Conservation (phyloP, 2,797 vertebrate species). For the Sciurus vulgaris region DNA sequence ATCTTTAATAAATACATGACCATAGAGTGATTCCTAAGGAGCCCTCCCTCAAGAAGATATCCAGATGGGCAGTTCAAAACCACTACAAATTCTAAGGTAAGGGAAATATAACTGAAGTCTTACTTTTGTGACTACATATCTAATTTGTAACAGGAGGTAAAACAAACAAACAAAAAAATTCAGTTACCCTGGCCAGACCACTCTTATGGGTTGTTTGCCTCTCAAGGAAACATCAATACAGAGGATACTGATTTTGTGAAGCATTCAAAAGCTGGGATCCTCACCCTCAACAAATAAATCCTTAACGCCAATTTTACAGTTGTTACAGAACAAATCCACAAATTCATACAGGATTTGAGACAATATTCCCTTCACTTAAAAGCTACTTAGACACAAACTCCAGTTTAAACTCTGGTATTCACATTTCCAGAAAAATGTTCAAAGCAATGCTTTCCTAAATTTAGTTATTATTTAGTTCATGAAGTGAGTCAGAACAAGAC, state of each 20-base stretch:
- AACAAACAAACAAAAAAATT: neutral
- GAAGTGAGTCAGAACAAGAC: neutral
- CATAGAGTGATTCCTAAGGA: neutral
- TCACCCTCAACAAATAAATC: neutral
- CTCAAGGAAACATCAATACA: neutral
- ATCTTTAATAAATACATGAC: neutral
- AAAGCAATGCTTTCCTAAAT: conserved; percentile 9
- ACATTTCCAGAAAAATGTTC: conserved; percentile 38
- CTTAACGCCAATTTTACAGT: neutral
- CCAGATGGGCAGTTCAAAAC: neutral
- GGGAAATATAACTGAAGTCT: neutral
- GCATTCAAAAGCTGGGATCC: neutral
- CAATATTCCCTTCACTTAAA: conserved; percentile 22
- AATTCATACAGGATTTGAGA: neutral
- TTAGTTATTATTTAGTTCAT: conserved; percentile 25
- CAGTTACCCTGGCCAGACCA: neutral
- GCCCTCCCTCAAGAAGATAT: neutral
- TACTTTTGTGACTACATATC: neutral
- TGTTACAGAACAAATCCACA: neutral
- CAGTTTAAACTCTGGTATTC: neutral
- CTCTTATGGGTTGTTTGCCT: neutral
- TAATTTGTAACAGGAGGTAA: conserved; percentile 5
- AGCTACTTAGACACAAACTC: conserved; percentile 17
- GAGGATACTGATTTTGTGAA: neutral
- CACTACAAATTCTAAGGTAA: neutral